Evolutionary conservation across 2,113 vertebrate genomes (phyloP).

Genomic region (Diphyllodes magnificus): DNA sequence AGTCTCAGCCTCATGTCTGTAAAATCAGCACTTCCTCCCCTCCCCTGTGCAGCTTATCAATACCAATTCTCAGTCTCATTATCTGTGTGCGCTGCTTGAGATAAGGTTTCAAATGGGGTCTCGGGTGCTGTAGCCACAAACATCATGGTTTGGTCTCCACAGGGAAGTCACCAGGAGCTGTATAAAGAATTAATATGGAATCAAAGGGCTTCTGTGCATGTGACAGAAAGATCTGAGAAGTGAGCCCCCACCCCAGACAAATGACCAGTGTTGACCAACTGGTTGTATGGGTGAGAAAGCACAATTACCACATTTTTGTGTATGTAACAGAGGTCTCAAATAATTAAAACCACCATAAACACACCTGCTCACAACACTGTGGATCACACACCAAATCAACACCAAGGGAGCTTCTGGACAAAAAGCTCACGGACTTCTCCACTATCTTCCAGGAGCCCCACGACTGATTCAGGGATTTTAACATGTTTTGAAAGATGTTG

Average conservation of each 20-base stretch:
- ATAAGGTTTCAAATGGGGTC: neutral
- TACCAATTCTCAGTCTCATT: neutral
- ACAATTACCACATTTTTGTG: neutral
- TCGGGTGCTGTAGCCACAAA: neutral
- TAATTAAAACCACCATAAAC: neutral
- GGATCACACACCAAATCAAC: neutral
- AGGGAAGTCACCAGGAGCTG: neutral
- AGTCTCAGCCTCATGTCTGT: neutral
- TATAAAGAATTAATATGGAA: neutral
- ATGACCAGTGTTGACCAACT: neutral
- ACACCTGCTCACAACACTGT: neutral
- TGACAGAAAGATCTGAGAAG: neutral
- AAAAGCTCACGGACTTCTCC: neutral
- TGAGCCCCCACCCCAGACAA: neutral
- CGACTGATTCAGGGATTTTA: neutral
- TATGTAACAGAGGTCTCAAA: neutral
- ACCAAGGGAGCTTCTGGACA: neutral
- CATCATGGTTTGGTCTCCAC: neutral
- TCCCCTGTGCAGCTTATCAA: neutral
- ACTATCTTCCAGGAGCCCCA: fast-evolving
- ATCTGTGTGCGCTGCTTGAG: neutral
- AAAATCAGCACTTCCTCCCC: neutral
- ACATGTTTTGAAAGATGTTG: neutral
- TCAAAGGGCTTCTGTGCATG: neutral
- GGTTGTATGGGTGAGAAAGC: neutral